Evolutionary conservation across 2,797 vertebrate species (phyloP).

Genomic region (Sebastes elongatus): DNA sequence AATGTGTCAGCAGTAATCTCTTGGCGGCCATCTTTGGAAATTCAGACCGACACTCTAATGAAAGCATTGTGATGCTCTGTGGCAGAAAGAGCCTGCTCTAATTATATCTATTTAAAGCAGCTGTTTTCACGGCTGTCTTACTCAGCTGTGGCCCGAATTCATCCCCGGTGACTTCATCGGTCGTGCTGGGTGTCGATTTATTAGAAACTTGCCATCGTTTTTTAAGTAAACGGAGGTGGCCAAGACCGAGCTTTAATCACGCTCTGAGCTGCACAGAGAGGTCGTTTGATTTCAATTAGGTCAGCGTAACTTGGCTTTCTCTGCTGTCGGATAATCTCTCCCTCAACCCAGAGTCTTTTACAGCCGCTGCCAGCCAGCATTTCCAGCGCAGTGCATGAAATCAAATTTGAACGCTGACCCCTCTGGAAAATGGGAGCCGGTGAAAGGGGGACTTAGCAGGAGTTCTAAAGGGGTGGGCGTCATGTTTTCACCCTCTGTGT

Average conservation of each 20-base stretch:
- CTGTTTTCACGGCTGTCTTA: slow-evolving; percentile 81
- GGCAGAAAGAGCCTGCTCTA: slow-evolving; percentile 67
- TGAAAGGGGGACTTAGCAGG: slow-evolving; percentile 62
- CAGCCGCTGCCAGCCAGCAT: slow-evolving; percentile 68
- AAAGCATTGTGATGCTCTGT: slow-evolving; percentile 77
- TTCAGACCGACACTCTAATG: slow-evolving; percentile 74
- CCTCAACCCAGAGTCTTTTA: slow-evolving; percentile 59
- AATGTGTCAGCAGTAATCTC: slow-evolving; percentile 83
- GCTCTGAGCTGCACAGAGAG: slow-evolving; percentile 81
- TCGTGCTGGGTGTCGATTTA: slow-evolving; percentile 79
- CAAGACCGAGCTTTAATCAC: slow-evolving; percentile 74
- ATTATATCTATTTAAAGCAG: slow-evolving; percentile 86
- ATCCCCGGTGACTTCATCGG: slow-evolving; percentile 84
- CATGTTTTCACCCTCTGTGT: slow-evolving; percentile 40
- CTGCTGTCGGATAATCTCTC: slow-evolving; percentile 63
- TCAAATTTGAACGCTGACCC: slow-evolving; percentile 78
- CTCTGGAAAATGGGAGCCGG: slow-evolving; percentile 63
- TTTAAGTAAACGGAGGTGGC: slow-evolving; percentile 83
- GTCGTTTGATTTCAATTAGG: slow-evolving; percentile 89
- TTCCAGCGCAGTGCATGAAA: slow-evolving; percentile 66
- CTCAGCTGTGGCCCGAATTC: slow-evolving; percentile 76
- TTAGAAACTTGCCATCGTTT: slow-evolving; percentile 79
- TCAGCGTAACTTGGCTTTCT: slow-evolving; percentile 68
- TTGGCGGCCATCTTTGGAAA: slow-evolving; percentile 81
- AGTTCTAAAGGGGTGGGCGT: slow-evolving; percentile 46